Evolutionary conservation across 2,113 vertebrate species (phyloP).

Genomic region (Chrysochloris asiatica): DNA sequence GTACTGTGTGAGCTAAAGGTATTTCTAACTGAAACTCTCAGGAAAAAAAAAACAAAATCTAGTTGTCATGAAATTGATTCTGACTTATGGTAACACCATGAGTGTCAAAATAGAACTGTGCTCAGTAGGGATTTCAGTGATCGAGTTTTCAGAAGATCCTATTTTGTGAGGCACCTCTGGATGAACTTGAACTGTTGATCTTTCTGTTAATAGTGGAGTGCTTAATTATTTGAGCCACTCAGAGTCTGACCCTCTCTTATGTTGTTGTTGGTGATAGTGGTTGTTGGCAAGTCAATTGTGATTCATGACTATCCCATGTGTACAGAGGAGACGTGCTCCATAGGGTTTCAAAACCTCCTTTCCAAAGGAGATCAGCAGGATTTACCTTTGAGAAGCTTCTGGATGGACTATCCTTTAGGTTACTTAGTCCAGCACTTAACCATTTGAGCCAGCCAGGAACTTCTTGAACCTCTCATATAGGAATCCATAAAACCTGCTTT

Average conservation of each 20-base stretch:
- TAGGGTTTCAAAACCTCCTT: neutral
- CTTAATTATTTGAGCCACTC: neutral
- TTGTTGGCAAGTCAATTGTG: neutral
- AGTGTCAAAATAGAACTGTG: neutral
- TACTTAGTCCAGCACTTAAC: neutral
- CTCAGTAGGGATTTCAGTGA: neutral
- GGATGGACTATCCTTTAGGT: neutral
- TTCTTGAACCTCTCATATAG: neutral
- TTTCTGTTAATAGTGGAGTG: neutral
- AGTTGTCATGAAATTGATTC: neutral
- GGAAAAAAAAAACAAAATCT: neutral
- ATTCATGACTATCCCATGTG: neutral
- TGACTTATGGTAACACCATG: neutral
- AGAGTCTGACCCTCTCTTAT: neutral
- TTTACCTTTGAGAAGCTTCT: neutral
- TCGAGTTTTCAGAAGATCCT: neutral
- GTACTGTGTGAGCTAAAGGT: neutral
- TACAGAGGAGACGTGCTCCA: neutral
- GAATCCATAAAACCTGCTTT: slow-evolving; percentile 17
- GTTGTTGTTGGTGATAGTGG: neutral
- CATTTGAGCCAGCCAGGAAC: neutral
- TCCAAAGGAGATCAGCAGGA: neutral
- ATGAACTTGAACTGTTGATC: neutral
- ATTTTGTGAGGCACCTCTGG: neutral
- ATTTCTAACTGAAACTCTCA: neutral